Conservation (phyloP, 1,140 invertebrate genomes). For the Lordiphosa collinella region DNA sequence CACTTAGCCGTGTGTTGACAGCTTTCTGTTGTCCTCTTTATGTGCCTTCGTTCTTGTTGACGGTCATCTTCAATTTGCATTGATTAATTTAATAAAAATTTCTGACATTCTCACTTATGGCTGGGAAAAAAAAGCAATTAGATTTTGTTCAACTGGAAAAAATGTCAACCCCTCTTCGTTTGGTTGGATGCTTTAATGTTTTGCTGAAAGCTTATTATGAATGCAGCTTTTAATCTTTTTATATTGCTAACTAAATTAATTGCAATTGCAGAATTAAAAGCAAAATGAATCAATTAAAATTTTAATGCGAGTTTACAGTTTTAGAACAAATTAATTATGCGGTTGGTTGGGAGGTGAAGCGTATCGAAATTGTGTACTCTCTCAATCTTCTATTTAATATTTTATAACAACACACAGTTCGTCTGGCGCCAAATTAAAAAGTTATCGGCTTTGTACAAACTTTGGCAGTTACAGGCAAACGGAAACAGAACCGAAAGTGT, state of each 20-base stretch:
- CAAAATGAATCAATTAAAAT: conserved; percentile 7
- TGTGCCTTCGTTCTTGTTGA: neutral
- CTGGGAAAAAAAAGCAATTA: conserved; percentile 8
- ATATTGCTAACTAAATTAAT: conserved; percentile 19
- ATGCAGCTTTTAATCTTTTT: conserved; percentile 26
- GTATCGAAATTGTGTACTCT: too few relatives aligned
- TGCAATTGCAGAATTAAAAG: conserved; percentile 1
- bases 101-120: conserved; percentile 4
- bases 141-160: conserved; percentile 4
- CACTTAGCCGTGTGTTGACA: conserved; percentile 19
- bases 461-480: too few relatives aligned
- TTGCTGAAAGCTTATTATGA: too few relatives aligned
- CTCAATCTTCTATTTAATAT: too few relatives aligned
- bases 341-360: conserved; percentile 5
- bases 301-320: conserved; percentile 7
- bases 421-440: too few relatives aligned
- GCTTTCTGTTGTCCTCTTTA: neutral
- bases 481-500: too few relatives aligned
- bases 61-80: conserved; percentile 39
- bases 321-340: conserved; percentile 33
- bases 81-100: conserved; percentile 40
- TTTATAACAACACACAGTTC: too few relatives aligned
- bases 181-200: too few relatives aligned
- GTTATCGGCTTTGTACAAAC: too few relatives aligned
- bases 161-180: neutral